These are phyloP conservation scores for Characodon lateralis DNA, from an alignment of 2,797 vertebrate species.

Conservation along the genomic window DNA sequence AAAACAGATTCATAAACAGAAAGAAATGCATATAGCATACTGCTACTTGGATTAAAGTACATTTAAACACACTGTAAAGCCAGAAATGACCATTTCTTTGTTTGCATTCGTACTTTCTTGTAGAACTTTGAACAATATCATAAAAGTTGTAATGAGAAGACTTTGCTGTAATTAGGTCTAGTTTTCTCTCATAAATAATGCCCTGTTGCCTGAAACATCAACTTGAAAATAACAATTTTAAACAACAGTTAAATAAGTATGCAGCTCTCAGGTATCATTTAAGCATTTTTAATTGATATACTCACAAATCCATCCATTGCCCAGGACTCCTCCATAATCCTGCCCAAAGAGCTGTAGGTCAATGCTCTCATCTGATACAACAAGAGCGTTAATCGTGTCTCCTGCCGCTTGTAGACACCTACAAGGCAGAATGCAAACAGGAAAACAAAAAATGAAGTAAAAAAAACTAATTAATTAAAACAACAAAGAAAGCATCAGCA, in stretches of 20 bases:
- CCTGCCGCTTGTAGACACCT: slow-evolving; percentile 96
- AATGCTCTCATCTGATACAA: slow-evolving; percentile 90
- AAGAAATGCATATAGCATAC: slow-evolving; percentile 22
- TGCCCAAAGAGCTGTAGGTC: slow-evolving; percentile 86
- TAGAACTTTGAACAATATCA: slow-evolving; percentile 18
- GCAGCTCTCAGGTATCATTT: slow-evolving; percentile 37
- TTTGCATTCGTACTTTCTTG: background rate
- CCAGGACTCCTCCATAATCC: slow-evolving; percentile 92
- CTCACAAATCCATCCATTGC: slow-evolving; percentile 98
- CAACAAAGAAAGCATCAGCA: background rate
- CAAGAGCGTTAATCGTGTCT: slow-evolving; percentile 90
- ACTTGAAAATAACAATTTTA: slow-evolving; percentile 5
- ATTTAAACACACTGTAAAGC: background rate
- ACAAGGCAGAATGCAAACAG: slow-evolving; percentile 44
- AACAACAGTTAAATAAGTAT: slow-evolving; percentile 24
- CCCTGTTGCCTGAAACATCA: slow-evolving; percentile 17
- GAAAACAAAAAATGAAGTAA: background rate
- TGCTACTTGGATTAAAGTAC: slow-evolving; percentile 2
- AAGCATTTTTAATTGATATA: slow-evolving; percentile 54
- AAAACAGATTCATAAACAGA: slow-evolving; percentile 8
- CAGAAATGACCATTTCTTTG: background rate
- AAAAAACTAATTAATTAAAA: background rate
- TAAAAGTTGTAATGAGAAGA: slow-evolving; percentile 33
- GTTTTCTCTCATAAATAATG: slow-evolving; percentile 9
- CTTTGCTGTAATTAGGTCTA: slow-evolving; percentile 18